Evolutionary conservation across 2,888 invertebrate genomes (phyloP).

Genomic region (Hirtodrosophila trivittata): DNA sequence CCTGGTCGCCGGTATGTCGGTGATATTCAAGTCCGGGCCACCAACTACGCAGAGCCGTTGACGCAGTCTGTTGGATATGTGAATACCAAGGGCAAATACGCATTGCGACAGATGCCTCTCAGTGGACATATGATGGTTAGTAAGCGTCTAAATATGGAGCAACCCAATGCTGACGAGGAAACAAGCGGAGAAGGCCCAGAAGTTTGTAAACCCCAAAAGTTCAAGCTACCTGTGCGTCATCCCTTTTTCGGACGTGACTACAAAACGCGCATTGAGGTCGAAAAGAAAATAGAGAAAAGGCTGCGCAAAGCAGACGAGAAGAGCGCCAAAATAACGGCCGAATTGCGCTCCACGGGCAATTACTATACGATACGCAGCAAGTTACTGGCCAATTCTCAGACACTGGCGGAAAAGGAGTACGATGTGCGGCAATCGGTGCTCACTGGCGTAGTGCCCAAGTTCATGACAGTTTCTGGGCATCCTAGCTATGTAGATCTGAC

Average conservation of each 20-base stretch:
- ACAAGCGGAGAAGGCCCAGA: neutral
- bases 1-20: slow-evolving; percentile 55
- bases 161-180: slow-evolving; percentile 1
- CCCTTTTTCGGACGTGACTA: slow-evolving; percentile 44
- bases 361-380: slow-evolving; percentile 55
- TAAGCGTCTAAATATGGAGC: slow-evolving; percentile 39
- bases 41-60: slow-evolving; percentile 10
- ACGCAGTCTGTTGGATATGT: slow-evolving; percentile 48
- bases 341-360: slow-evolving; percentile 19
- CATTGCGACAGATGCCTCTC: slow-evolving; percentile 29
- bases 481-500: slow-evolving; percentile 16
- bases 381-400: slow-evolving; percentile 39
- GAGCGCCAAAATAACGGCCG: neutral
- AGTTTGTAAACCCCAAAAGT: slow-evolving; percentile 22
- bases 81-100: slow-evolving; percentile 45
- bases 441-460: slow-evolving; percentile 53
- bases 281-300: slow-evolving; percentile 2
- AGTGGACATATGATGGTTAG: slow-evolving; percentile 47
- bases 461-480: slow-evolving; percentile 26
- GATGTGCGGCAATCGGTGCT: slow-evolving; percentile 64
- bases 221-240: slow-evolving; percentile 32
- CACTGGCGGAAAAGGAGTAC: slow-evolving; percentile 54
- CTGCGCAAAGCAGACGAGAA: slow-evolving; percentile 33
- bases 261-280: slow-evolving; percentile 21
- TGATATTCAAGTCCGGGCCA: slow-evolving; percentile 46